A percentile compares a stretch with the other conserved stretches of the same genome.
These are phyloP conservation scores for Eurypyga helias DNA, from an alignment of 2,113 vertebrate species.

Conservation along the genomic window DNA sequence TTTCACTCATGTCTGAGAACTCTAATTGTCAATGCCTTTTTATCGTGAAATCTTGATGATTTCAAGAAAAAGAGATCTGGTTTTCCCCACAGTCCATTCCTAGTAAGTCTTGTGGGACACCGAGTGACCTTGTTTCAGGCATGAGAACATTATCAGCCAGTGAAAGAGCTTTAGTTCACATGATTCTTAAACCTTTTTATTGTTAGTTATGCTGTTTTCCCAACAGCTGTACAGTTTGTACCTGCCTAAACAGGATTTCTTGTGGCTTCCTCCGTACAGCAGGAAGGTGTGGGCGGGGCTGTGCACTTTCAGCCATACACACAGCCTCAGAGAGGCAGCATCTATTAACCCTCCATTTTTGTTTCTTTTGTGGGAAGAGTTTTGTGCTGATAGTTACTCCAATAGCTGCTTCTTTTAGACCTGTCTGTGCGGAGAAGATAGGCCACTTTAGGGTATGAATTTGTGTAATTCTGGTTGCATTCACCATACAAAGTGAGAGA, in stretches of 20 bases:
- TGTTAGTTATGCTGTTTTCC: not conserved
- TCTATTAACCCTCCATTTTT: not conserved
- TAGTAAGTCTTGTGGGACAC: not conserved
- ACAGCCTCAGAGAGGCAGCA: not conserved
- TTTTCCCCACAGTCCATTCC: not conserved
- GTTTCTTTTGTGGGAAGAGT: not conserved
- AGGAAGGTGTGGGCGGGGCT: not conserved
- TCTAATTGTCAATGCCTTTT: not conserved
- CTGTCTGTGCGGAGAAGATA: not conserved
- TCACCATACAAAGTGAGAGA: not conserved
- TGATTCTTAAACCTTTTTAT: rapidly evolving
- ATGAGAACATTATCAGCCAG: not conserved
- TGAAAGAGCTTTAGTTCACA: not conserved
- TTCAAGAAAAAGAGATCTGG: not conserved
- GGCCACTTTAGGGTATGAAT: not conserved
- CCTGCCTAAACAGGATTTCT: not conserved
- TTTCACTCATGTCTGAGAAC: not conserved
- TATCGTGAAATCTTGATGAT: not conserved
- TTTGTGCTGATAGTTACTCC: not conserved
- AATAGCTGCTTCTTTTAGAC: not conserved
- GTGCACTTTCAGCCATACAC: not conserved
- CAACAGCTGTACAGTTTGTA: not conserved
- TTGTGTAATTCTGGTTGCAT: not conserved
- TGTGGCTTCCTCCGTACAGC: not conserved
- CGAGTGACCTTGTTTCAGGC: not conserved